Conservation (phyloP, 2,113 vertebrate species). For the Seriola dumerili region DNA sequence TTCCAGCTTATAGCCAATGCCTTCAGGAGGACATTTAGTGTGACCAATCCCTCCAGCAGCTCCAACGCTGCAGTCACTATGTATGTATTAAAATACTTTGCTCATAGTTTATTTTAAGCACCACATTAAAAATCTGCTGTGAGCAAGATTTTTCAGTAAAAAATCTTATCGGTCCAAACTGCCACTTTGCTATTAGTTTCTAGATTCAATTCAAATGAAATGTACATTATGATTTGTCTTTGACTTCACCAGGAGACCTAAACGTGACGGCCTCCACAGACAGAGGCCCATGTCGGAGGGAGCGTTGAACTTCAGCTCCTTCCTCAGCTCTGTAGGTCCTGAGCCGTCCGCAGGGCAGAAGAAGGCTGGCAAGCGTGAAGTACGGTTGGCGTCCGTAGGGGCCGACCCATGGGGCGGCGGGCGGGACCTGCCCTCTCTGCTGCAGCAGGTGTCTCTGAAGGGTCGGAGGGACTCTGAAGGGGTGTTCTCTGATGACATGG, state of each 20-base stretch:
- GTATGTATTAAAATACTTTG: constrained; percentile 44
- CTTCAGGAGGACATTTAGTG: constrained; percentile 78
- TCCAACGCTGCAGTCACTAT: constrained; percentile 61
- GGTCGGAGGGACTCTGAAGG: constrained; percentile 49
- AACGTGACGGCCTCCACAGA: constrained; percentile 36
- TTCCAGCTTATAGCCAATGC: constrained; percentile 77
- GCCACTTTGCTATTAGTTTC: neutral
- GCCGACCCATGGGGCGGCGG: constrained; percentile 52
- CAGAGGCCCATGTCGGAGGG: constrained; percentile 78
- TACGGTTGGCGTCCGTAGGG: neutral
- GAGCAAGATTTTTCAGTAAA: neutral
- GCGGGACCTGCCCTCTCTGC: constrained; percentile 76
- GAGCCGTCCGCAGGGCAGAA: constrained; percentile 12
- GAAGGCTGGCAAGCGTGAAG: neutral
- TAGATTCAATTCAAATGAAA: neutral
- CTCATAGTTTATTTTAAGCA: neutral
- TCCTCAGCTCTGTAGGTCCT: neutral
- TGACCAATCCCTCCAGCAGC: constrained; percentile 46
- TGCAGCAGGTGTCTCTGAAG: constrained; percentile 79
- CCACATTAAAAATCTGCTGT: neutral
- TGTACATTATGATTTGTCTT: neutral
- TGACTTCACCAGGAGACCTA: constrained; percentile 58
- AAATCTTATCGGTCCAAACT: neutral
- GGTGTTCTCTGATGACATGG: constrained; percentile 61
- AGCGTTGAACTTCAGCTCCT: constrained; percentile 62